A percentile compares a stretch with the other conserved stretches of the same genome.
These are phyloP conservation scores for Notothenia coriiceps DNA, from an alignment of 2,113 vertebrate genomes.

Conservation along the genomic window DNA sequence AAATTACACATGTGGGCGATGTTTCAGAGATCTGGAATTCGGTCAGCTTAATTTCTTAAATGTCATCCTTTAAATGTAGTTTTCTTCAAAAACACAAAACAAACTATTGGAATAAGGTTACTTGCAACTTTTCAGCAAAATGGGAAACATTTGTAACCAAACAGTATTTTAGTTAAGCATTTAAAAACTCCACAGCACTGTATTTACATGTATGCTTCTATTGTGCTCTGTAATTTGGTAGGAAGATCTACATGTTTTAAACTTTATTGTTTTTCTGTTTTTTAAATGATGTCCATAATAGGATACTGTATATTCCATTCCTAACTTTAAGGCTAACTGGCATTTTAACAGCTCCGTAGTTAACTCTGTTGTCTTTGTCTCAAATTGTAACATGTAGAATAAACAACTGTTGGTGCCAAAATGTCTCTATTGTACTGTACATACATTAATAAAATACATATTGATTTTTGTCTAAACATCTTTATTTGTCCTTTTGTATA, in stretches of 20 bases:
- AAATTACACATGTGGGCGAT: not conserved
- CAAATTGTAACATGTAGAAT: not conserved
- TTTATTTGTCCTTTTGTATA: conserved; percentile 5
- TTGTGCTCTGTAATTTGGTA: not conserved
- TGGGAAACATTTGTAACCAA: conserved; percentile 15
- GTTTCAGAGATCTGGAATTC: conserved; percentile 4
- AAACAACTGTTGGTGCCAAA: not conserved
- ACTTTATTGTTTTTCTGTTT: not conserved
- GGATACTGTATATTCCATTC: not conserved
- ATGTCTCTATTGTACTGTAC: not conserved
- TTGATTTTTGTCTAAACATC: not conserved
- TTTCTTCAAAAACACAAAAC: not conserved
- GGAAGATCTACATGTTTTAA: not conserved
- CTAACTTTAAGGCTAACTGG: not conserved
- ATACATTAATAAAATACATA: not conserved
- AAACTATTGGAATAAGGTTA: not conserved
- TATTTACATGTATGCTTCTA: not conserved
- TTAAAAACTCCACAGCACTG: conserved; percentile 2
- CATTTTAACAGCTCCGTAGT: not conserved
- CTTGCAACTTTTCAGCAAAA: not conserved
- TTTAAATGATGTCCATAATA: not conserved
- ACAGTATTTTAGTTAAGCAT: conserved; percentile 56
- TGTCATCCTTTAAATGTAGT: not conserved
- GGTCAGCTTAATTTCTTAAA: conserved; percentile 12
- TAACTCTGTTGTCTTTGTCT: not conserved